Evolutionary conservation across 1,140 invertebrate genomes (phyloP).

Genomic region (Tyrophagus putrescentiae): DNA sequence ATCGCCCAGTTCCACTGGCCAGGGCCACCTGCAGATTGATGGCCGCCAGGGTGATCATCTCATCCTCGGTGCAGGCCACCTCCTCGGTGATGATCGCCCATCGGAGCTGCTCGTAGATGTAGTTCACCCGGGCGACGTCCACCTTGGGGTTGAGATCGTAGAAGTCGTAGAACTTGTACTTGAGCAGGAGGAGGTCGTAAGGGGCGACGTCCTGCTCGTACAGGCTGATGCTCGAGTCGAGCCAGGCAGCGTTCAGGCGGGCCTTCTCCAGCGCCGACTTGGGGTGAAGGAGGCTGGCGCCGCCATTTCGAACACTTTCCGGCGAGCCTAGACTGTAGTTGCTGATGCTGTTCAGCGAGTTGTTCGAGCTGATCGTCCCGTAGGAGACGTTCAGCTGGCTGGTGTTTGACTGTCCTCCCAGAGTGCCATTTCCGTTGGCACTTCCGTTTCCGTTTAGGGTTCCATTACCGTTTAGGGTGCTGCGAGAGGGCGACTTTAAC

Average conservation of each 20-base stretch:
- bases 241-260: conserved; percentile 88
- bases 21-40: conserved; percentile 89
- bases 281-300: conserved; percentile 48
- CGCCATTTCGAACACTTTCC: conserved; percentile 54
- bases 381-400: background rate
- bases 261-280: conserved; percentile 83
- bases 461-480: background rate
- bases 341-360: background rate
- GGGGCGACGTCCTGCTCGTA: conserved; percentile 96
- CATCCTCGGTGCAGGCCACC: conserved; percentile 96
- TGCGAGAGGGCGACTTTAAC: background rate
- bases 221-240: conserved; percentile 89
- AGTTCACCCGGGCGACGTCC: conserved; percentile 88
- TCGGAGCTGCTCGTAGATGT: conserved; percentile 96
- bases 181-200: conserved; percentile 67
- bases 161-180: conserved; percentile 53
- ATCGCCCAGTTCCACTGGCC: conserved; percentile 57
- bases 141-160: conserved; percentile 88
- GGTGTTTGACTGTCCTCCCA: no score
- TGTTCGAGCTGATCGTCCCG: background rate
- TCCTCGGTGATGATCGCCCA: conserved; percentile 95
- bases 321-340: conserved; percentile 58
- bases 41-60: conserved; percentile 94
- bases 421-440: no score
- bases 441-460: no score